Conservation (phyloP, 2,888 invertebrate species). For the Sicus ferrugineus region DNA sequence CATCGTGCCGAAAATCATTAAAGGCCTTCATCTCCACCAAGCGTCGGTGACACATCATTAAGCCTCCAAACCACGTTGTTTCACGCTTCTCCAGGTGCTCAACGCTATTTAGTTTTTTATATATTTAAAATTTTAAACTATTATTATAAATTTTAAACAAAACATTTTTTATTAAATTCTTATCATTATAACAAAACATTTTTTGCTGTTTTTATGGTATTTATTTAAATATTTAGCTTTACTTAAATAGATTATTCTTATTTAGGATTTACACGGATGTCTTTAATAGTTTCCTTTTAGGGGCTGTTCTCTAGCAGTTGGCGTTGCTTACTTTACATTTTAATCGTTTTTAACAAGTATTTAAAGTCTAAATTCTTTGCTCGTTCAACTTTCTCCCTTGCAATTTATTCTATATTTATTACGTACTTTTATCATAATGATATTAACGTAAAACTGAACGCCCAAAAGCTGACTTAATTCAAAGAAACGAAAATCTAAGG, state of each 20-base stretch:
- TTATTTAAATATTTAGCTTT: neutral
- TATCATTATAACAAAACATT: neutral
- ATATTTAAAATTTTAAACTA: no score
- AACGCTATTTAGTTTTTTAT: no score
- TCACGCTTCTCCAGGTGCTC: no score
- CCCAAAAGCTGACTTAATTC: neutral
- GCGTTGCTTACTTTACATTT: neutral
- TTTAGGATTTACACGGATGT: conserved; percentile 15
- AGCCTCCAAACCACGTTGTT: no score
- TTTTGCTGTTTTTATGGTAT: neutral
- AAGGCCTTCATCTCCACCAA: no score
- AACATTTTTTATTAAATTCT: neutral
- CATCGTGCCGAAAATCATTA: no score
- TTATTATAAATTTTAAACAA: no score
- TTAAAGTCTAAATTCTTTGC: neutral
- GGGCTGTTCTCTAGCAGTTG: conserved; percentile 22
- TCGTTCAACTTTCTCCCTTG: neutral
- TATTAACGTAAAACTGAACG: neutral
- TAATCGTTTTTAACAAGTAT: conserved; percentile 1
- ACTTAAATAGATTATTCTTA: conserved; percentile 10
- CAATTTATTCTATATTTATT: neutral
- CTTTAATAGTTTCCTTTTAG: conserved; percentile 5
- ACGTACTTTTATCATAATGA: neutral
- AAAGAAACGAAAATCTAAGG: neutral
- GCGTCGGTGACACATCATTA: no score